Percentiles rank a stretch among this genome's conserved stretches.
Evolutionary conservation across 2,888 invertebrate species (phyloP).

Genomic region (Apotomis capreana): DNA sequence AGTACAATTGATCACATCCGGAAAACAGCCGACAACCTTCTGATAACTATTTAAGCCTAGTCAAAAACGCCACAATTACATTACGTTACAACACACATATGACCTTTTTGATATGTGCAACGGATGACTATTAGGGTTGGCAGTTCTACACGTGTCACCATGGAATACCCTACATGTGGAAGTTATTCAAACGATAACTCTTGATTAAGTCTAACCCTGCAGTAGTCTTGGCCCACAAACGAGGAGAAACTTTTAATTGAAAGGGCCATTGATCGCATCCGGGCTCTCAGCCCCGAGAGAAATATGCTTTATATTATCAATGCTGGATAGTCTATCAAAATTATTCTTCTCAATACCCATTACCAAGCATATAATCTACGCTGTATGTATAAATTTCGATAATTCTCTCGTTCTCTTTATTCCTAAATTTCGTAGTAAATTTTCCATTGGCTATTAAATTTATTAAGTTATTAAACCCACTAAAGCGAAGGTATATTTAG

Average conservation of each 20-base stretch:
- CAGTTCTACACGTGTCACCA: neutral
- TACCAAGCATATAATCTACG: neutral
- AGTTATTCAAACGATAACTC: neutral
- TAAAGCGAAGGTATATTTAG: no score
- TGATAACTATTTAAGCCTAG: slow-evolving; percentile 5
- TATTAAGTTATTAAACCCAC: no score
- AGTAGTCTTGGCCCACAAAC: slow-evolving; percentile 51
- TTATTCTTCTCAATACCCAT: neutral
- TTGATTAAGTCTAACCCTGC: slow-evolving; percentile 52
- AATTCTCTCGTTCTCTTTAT: no score
- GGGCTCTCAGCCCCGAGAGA: slow-evolving; percentile 40
- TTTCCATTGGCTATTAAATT: no score
- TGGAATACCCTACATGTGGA: neutral
- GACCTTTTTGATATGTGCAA: neutral
- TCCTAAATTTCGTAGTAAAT: no score
- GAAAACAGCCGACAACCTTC: slow-evolving; percentile 4
- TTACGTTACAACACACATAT: neutral
- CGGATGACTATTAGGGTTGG: neutral
- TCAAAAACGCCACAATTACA: slow-evolving; percentile 9
- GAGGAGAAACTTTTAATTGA: slow-evolving; percentile 73
- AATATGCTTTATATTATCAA: slow-evolving; percentile 16
- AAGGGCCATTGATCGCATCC: slow-evolving; percentile 68
- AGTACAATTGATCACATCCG: slow-evolving; percentile 19
- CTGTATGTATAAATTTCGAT: no score
- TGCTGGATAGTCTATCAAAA: neutral